Percentiles rank a stretch among this genome's conserved stretches.
These are phyloP conservation scores for Ichneumoninae sp. DNA, from an alignment of 2,888 invertebrate genomes.

Conservation along the genomic window DNA sequence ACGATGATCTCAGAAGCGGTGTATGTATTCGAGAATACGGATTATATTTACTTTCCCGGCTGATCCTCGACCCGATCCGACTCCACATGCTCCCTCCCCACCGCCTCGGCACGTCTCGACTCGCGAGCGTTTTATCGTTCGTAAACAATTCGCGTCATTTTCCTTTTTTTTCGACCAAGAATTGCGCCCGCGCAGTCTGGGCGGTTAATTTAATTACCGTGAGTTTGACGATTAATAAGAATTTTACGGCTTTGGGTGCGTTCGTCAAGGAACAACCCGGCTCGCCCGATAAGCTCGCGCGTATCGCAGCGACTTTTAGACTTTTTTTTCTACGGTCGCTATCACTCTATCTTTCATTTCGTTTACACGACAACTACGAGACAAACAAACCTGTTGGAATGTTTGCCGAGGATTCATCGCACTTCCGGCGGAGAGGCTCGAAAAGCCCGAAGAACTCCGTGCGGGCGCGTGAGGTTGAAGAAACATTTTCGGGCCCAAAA, in stretches of 20 bases:
- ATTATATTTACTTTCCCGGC: constrained; percentile 57
- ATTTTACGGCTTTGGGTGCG: constrained; percentile 53
- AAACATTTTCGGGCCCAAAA: constrained; percentile 1
- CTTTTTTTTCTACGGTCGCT: constrained; percentile 2
- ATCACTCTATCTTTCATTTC: constrained; percentile 12
- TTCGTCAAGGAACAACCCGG: background rate
- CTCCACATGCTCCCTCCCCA: background rate
- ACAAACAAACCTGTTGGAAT: constrained; percentile 28
- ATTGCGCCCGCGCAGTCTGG: background rate
- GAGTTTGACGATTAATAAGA: constrained; percentile 62
- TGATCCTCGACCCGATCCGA: constrained; percentile 48
- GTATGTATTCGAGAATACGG: constrained; percentile 38
- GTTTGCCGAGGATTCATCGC: constrained; percentile 20
- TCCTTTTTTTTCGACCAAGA: constrained; percentile 28
- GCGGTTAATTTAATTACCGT: constrained; percentile 65
- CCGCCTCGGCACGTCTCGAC: constrained; percentile 24
- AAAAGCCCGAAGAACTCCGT: background rate
- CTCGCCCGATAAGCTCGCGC: constrained; percentile 35
- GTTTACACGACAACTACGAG: constrained; percentile 18
- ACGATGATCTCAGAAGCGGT: constrained; percentile 40
- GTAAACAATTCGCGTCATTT: constrained; percentile 61
- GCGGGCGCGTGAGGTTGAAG: background rate
- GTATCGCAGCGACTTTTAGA: background rate
- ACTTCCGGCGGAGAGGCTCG: constrained; percentile 12
- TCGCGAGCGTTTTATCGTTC: constrained; percentile 62